phyloP scores from a whole-genome alignment of 1,140 invertebrate species.

The Zaprionus inermis region DNA sequence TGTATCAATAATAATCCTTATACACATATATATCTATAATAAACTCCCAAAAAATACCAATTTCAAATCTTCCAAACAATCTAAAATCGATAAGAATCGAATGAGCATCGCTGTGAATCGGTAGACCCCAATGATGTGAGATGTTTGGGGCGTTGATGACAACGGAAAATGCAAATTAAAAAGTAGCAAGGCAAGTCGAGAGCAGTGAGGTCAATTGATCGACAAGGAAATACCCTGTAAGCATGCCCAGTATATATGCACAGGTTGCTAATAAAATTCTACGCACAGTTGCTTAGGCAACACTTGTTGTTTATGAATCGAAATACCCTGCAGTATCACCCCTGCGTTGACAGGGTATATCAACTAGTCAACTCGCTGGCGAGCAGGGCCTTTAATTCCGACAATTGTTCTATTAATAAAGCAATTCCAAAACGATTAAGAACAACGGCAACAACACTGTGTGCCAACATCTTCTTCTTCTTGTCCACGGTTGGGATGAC shows the following conservation, averaged over 20 bases:
- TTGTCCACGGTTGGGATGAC: not conserved
- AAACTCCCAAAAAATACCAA: no score
- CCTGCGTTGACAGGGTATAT: not conserved
- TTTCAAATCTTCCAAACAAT: not conserved
- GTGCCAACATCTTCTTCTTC: constrained; percentile 49
- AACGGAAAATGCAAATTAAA: constrained; percentile 8
- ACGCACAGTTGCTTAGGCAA: not conserved
- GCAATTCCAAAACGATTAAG: constrained; percentile 81
- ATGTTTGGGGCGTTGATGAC: constrained; percentile 24
- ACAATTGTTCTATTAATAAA: constrained; percentile 81
- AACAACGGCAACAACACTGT: constrained; percentile 56
- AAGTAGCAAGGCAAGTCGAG: not conserved
- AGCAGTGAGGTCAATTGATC: not conserved
- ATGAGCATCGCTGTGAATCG: not conserved
- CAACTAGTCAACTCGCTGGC: not conserved
- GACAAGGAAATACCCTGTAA: not conserved
- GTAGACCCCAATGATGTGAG: constrained; percentile 6
- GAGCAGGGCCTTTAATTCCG: constrained; percentile 48
- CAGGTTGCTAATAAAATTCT: not conserved
- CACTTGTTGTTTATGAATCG: no score
- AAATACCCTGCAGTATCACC: not conserved
- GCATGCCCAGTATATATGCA: not conserved
- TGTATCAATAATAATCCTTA: no score
- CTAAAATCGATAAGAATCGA: not conserved
- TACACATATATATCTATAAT: no score